Evolutionary conservation across 2,797 vertebrate genomes (phyloP), one percentile per base, ranked within the genome.

Genomic region (Danio jaintianensis): DNA sequence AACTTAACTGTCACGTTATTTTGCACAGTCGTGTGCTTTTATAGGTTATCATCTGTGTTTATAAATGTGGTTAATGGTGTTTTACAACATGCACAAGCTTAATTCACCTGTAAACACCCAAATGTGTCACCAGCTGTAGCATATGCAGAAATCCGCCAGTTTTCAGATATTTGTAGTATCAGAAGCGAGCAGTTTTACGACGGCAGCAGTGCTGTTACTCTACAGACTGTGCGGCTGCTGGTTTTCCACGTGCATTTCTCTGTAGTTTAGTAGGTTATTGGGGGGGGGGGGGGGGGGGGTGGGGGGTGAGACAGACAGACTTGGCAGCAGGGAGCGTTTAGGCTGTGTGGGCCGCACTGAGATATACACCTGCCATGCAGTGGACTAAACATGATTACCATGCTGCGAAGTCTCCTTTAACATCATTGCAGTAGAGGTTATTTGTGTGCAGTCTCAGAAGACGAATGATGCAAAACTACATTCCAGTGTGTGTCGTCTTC

Each of bases 361-460:
- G 72, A 56, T 10, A 18, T 69, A 75, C 80, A 82, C 77, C 77
- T 82, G 77, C 69, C 69, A 52, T 70, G 29, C 78, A 63, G 22
- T 18, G 11, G 69, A 50, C 73, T 71, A 43, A 40, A 40, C 42
- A 11, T 71, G 75, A 80, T 78, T 75, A 67, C 53, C 52, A 48
- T 64, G 48, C 62, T 29, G 68, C 50, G 76, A 66, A 75, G 59
- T 55, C 22, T 38, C 61, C 20, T 29, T 43, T 70, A 73, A 11
- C n/a, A 10, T 50, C 20, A 12, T 50, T 58, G 47, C 62, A 52
- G 6, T 50, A 63, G 78, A 68, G 22, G 22, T 72, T 53, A 53
- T 42, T 58, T 74, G 7, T 47, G 15, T 12, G 29, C 9, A 7
- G 12, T 7, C 15, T 18, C 42, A 9, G 63, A 15, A 38, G 53